Conservation (phyloP, 2,797 vertebrate species). For the Sebastolobus alascanus region DNA sequence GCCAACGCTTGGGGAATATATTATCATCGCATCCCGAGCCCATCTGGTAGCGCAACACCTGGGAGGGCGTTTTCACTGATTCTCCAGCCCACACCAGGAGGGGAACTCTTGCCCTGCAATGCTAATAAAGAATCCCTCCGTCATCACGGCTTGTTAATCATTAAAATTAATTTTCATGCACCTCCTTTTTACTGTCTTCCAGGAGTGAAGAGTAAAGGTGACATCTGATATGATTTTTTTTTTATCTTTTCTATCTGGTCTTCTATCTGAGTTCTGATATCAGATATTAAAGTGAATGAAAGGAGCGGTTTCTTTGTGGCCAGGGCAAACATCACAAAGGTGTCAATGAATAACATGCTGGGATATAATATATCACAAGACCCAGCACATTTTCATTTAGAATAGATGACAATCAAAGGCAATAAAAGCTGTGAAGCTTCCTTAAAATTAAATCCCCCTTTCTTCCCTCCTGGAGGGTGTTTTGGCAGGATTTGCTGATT, state of each 20-base stretch:
- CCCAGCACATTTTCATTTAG: conserved; percentile 57
- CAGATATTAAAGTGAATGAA: conserved; percentile 65
- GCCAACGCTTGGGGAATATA: conserved; percentile 70
- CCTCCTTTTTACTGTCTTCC: conserved; percentile 22
- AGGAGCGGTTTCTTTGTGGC: conserved; percentile 51
- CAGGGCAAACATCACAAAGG: conserved; percentile 25
- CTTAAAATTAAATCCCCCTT: conserved; percentile 62
- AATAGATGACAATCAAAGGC: conserved; percentile 69
- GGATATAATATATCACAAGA: conserved; percentile 48
- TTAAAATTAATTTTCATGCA: conserved; percentile 49
- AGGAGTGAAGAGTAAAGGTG: conserved; percentile 53
- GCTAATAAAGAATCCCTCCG: conserved; percentile 29
- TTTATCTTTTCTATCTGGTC: background rate
- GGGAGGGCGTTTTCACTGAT: conserved; percentile 58
- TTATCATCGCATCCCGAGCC: conserved; percentile 68
- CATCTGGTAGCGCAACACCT: conserved; percentile 74
- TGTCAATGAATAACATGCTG: conserved; percentile 37
- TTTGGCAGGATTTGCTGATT: conserved; percentile 65
- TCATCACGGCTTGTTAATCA: conserved; percentile 45
- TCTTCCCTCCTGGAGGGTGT: conserved; percentile 49
- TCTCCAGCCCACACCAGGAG: conserved; percentile 46
- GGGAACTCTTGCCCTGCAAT: conserved; percentile 21
- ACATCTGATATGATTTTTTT: conserved; percentile 43
- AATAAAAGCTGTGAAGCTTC: conserved; percentile 66
- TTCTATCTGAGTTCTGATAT: conserved; percentile 36